These are phyloP conservation scores for Operophtera brumata DNA, from an alignment of 2,888 invertebrate species.

Conservation along the genomic window DNA sequence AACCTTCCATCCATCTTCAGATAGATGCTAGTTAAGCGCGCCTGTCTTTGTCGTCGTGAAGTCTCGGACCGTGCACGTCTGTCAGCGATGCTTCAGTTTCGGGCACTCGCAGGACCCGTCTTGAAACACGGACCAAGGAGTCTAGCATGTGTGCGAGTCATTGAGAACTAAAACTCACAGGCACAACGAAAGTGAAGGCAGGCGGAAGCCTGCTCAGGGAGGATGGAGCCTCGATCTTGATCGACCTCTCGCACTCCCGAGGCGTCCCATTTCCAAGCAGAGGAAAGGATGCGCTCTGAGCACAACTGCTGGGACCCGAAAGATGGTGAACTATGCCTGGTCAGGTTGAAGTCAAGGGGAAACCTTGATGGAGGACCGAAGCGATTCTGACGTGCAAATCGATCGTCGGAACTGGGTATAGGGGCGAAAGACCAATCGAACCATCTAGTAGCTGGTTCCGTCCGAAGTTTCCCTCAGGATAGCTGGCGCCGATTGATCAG, in stretches of 20 bases:
- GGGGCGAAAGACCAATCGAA: constrained; percentile 87
- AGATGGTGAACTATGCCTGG: constrained; percentile 76
- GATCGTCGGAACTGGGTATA: constrained; percentile 88
- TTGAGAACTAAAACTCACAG: constrained; percentile 81
- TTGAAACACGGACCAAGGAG: constrained; percentile 28
- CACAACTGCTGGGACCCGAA: constrained; percentile 84
- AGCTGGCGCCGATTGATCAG: constrained; percentile 78
- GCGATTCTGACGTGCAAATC: constrained; percentile 90
- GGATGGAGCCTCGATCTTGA: constrained; percentile 63
- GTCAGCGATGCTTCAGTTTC: constrained; percentile 55
- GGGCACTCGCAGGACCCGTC: no score
- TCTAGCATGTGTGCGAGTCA: constrained; percentile 83
- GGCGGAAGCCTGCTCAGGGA: constrained; percentile 60
- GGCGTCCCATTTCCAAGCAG: constrained; percentile 75
- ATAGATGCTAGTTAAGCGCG: constrained; percentile 28
- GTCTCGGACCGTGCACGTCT: constrained; percentile 54
- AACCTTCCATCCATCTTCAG: neutral
- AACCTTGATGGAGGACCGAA: constrained; percentile 86
- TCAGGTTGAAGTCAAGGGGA: constrained; percentile 85
- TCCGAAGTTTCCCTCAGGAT: constrained; percentile 89
- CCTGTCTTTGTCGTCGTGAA: constrained; percentile 42
- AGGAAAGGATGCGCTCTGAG: constrained; percentile 80
- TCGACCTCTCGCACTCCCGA: constrained; percentile 78
- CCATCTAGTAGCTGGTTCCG: constrained; percentile 88
- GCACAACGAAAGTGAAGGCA: constrained; percentile 84